Evolutionary conservation across 2,888 invertebrate species (phyloP), one percentile per base, ranked within the genome.

Genomic region (Leucoptera coffeella): DNA sequence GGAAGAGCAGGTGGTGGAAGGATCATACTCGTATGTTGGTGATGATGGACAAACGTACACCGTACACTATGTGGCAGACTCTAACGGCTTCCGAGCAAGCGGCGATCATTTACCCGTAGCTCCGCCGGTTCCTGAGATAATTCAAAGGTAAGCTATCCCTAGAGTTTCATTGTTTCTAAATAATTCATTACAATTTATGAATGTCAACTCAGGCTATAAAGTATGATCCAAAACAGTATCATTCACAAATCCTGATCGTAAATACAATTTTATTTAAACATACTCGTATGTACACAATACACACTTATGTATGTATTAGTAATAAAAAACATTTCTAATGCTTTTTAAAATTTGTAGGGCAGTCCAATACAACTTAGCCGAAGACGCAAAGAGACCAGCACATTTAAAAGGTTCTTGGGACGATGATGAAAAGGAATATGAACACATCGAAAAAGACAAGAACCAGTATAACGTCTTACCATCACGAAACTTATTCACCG

Each of bases 21-120:
- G 78, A 29, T 77, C 77, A 12, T 78, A 78, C 41, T 78, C 78
- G 4, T 78, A 77, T 38, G 71, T 76, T 7, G 77, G 77, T 8
- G 77, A 77, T 38, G 73, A 78, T 43, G 78, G 78, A 22, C 69
- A 74, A 38, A 71, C 72, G 10, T 78, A 77, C 34, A 76, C 77
- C 10, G 76, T 78, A 4, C 69, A 75, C 38, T 85, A 85, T 44
- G 73, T 80, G 29, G 85, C 85, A 28, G 85, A 86, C 47, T 79
- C 80, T 38, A 82, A 81, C 43, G 86, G 86, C 30, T 87, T 84
- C 56, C 77, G 81, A 43, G 82, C 85, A 8, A 75, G 76, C 39
- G 86, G 86, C 27, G 82, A 82, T 22, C 86, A 86, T 51, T 54
- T 86, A 38, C 86, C 87, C 21, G 83, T 82, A 15, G 77, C 85